These are phyloP conservation scores for Tauraco hartlaubi DNA, from an alignment of 2,797 vertebrate species.

Conservation along the genomic window DNA sequence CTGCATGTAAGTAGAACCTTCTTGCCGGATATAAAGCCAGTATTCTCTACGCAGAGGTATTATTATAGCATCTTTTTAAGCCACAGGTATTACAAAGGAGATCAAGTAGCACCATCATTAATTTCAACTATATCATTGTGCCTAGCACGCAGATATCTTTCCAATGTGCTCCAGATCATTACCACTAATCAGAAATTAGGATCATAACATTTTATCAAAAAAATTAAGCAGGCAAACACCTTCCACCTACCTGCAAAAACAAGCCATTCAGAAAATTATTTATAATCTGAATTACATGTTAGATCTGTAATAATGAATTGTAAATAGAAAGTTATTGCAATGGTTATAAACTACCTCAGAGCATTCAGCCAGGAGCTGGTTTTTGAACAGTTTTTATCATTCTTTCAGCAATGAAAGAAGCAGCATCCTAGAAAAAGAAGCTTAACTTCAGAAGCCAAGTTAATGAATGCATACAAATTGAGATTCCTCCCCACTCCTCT, in stretches of 20 bases:
- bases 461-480: constrained; percentile 56
- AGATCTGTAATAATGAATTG: not conserved
- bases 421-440: not conserved
- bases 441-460: constrained; percentile 44
- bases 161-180: constrained; percentile 75
- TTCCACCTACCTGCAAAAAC: constrained; percentile 82
- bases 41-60: not conserved
- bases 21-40: not conserved
- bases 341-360: not conserved
- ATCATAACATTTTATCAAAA: constrained; percentile 75
- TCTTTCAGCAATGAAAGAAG: not conserved
- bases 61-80: not conserved
- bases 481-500: constrained; percentile 60
- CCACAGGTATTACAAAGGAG: constrained; percentile 76
- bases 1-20: not conserved
- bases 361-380: not conserved
- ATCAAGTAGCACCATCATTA: constrained; percentile 70
- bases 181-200: constrained; percentile 77
- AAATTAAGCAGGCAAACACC: constrained; percentile 63
- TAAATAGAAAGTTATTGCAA: not conserved
- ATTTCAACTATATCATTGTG: constrained; percentile 74
- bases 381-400: constrained; percentile 74
- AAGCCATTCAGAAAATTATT: not conserved
- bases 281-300: not conserved
- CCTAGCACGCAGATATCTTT: constrained; percentile 65